These are phyloP conservation scores for Stichopus horrens DNA, from an alignment of 53 echinoderm and acorn worm species.

Conservation along the genomic window DNA sequence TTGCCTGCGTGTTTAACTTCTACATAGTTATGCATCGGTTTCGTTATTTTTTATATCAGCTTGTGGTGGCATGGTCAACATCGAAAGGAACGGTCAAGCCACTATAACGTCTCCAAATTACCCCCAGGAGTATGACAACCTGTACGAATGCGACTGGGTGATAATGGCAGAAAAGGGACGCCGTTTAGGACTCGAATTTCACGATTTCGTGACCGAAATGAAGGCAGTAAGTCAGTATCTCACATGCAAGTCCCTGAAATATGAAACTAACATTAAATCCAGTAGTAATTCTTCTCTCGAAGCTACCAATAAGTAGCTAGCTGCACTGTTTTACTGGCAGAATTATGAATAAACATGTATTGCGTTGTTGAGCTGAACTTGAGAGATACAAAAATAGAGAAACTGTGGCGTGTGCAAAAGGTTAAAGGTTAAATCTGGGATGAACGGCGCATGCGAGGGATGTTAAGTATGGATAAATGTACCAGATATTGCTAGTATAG, in stretches of 20 bases:
- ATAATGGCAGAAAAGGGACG: conserved; percentile 65
- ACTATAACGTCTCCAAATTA: conserved; percentile 68
- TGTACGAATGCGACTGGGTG: conserved; percentile 76
- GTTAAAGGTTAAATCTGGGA: no score
- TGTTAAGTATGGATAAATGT: no score
- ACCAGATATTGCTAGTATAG: no score
- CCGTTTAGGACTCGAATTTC: conserved; percentile 71
- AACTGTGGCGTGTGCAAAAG: no score
- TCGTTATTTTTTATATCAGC: conserved; percentile 7
- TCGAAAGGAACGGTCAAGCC: conserved; percentile 54
- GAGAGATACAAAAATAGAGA: no score
- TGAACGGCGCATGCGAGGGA: no score
- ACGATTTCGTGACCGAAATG: conserved; percentile 69
- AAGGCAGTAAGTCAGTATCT: conserved; percentile 45
- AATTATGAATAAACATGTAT: no score
- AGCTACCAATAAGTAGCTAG: no score
- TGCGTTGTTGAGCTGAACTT: no score
- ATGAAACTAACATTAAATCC: not conserved
- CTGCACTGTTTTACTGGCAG: no score
- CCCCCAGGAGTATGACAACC: conserved; percentile 77
- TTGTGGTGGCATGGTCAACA: conserved; percentile 52
- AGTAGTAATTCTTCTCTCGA: no score
- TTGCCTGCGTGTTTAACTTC: no score
- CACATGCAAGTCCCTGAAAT: not conserved
- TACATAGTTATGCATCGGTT: not conserved